Evolutionary conservation across 2,113 vertebrate species (phyloP).

Genomic region (Neogobius melanostomus): DNA sequence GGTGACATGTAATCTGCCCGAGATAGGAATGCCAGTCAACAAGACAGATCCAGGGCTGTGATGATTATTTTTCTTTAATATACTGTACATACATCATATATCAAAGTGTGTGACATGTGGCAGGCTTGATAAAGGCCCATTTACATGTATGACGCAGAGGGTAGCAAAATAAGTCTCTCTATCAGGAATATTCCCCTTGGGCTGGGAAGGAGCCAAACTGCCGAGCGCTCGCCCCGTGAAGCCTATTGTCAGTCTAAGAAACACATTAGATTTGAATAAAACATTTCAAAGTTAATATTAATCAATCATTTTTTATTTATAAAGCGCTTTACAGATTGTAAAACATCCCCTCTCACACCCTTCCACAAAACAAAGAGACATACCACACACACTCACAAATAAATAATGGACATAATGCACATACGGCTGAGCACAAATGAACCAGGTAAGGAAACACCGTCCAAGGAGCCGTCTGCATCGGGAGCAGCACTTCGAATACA

Average conservation of each 20-base stretch:
- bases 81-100: conserved; percentile 40
- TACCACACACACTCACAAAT: too few relatives aligned
- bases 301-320: too few relatives aligned
- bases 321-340: too few relatives aligned
- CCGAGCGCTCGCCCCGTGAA: conserved; percentile 60
- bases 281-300: conserved; percentile 66
- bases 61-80: conserved; percentile 16
- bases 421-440: too few relatives aligned
- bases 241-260: conserved; percentile 79
- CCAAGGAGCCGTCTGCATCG: too few relatives aligned
- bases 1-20: conserved; percentile 31
- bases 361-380: too few relatives aligned
- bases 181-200: conserved; percentile 70
- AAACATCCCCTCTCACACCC: too few relatives aligned
- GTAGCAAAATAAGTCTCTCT: conserved; percentile 58
- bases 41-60: conserved; percentile 25
- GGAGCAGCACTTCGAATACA: too few relatives aligned
- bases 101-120: conserved; percentile 37
- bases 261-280: conserved; percentile 81
- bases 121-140: conserved; percentile 67
- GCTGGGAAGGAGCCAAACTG: conserved; percentile 59
- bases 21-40: conserved; percentile 20
- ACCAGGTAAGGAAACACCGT: too few relatives aligned
- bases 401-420: too few relatives aligned
- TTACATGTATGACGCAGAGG: conserved; percentile 76